Conservation (phyloP, 2,113 vertebrate genomes). For the Petromus typicus region DNA sequence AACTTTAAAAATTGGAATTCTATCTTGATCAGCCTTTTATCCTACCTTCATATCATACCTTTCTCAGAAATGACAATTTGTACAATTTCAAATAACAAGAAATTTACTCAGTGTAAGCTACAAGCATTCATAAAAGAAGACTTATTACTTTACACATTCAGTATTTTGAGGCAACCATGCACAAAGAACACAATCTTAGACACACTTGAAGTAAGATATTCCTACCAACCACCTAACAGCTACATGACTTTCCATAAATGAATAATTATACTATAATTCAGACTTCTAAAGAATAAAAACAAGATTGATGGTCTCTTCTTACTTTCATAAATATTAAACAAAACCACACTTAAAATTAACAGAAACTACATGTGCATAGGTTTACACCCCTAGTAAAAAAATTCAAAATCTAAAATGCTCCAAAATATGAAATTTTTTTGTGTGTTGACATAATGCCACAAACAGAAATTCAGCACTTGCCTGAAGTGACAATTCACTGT, state of each 20-base stretch:
- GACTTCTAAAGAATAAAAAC: not conserved
- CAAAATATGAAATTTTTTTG: not conserved
- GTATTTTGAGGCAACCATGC: not conserved
- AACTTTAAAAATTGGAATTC: slow-evolving; percentile 40
- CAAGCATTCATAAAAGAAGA: slow-evolving; percentile 7
- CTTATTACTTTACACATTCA: not conserved
- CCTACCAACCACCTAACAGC: not conserved
- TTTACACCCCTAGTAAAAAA: not conserved
- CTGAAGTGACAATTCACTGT: not conserved
- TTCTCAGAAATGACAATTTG: slow-evolving; percentile 51
- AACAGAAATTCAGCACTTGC: not conserved
- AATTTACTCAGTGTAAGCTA: slow-evolving; percentile 3
- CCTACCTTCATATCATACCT: not conserved
- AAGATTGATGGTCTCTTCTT: not conserved
- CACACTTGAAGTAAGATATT: not conserved
- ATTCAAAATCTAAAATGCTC: not conserved
- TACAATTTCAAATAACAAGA: slow-evolving; percentile 5
- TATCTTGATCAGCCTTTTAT: not conserved
- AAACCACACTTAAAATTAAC: not conserved
- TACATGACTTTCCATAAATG: slow-evolving; percentile 14
- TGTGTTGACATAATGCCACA: not conserved
- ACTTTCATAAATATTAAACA: not conserved
- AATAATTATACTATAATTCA: not conserved
- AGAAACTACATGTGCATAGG: not conserved
- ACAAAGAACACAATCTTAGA: not conserved